A percentile compares a stretch with the other conserved stretches of the same genome.
These are phyloP conservation scores for Phylloscopus trochiloides DNA, from an alignment of 2,113 vertebrate genomes.

Conservation along the genomic window DNA sequence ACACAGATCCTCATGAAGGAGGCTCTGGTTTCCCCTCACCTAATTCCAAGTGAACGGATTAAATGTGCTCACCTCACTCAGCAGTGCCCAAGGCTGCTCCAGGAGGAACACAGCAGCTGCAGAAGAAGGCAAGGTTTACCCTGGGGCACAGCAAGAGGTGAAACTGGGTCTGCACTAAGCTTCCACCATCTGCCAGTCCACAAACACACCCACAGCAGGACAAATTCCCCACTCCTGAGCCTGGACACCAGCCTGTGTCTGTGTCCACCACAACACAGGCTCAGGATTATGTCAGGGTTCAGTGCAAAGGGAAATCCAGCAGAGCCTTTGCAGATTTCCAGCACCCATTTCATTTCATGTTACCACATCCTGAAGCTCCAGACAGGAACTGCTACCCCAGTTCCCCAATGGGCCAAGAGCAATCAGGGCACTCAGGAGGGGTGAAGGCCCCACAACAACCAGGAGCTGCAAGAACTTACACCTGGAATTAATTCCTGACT, in stretches of 20 bases:
- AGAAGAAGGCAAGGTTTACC: neutral
- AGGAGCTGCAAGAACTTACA: neutral
- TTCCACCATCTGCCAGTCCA: neutral
- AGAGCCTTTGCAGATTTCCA: neutral
- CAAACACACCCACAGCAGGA: neutral
- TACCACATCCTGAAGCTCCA: neutral
- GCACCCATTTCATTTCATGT: neutral
- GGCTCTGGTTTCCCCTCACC: fast-evolving
- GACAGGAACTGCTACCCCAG: neutral
- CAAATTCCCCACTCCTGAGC: neutral
- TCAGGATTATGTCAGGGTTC: fast-evolving
- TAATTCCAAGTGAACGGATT: neutral
- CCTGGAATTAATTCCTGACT: neutral
- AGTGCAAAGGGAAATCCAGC: neutral
- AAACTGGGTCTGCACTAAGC: neutral
- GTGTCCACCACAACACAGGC: fast-evolving
- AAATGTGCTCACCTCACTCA: neutral
- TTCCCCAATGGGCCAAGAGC: too few relatives aligned
- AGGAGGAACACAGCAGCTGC: neutral
- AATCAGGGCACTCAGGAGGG: fast-evolving
- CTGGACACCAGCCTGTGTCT: neutral
- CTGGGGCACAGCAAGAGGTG: neutral
- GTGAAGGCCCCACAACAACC: neutral
- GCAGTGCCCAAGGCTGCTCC: fast-evolving
- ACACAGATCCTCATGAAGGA: neutral